Conservation (phyloP, 2,797 vertebrate genomes). For the Apogon talboti region DNA sequence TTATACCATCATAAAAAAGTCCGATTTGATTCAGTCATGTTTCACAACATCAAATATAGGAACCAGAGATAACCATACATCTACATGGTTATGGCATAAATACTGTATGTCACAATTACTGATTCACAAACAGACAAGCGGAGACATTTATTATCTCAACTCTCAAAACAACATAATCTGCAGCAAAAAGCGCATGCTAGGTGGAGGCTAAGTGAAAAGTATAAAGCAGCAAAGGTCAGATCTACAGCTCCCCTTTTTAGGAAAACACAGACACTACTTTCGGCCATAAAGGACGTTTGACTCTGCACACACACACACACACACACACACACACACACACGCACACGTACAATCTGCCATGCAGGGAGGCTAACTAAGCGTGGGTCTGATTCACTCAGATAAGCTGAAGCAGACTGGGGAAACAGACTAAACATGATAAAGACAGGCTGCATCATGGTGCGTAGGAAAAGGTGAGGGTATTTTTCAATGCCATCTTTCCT, state of each 20-base stretch:
- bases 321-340: neutral
- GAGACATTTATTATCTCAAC: constrained; percentile 3
- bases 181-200: constrained; percentile 50
- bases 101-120: neutral
- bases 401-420: constrained; percentile 56
- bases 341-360: constrained; percentile 35
- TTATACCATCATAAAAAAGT: neutral
- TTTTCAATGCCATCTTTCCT: constrained; percentile 16
- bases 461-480: constrained; percentile 24
- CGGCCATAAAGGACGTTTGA: constrained; percentile 1
- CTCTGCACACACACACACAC: no score
- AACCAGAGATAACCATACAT: neutral
- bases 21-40: neutral
- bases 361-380: constrained; percentile 45
- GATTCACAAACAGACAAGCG: constrained; percentile 14
- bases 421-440: constrained; percentile 1
- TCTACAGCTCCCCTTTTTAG: neutral
- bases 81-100: neutral
- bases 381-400: constrained; percentile 66
- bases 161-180: constrained; percentile 1
- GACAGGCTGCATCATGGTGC: constrained; percentile 15
- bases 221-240: constrained; percentile 11
- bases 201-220: constrained; percentile 16
- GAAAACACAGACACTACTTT: constrained; percentile 17
- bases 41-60: neutral